Evolutionary conservation across 2,797 vertebrate species (phyloP), one percentile per base, ranked within the genome.

Genomic region (Chromis chromis): DNA sequence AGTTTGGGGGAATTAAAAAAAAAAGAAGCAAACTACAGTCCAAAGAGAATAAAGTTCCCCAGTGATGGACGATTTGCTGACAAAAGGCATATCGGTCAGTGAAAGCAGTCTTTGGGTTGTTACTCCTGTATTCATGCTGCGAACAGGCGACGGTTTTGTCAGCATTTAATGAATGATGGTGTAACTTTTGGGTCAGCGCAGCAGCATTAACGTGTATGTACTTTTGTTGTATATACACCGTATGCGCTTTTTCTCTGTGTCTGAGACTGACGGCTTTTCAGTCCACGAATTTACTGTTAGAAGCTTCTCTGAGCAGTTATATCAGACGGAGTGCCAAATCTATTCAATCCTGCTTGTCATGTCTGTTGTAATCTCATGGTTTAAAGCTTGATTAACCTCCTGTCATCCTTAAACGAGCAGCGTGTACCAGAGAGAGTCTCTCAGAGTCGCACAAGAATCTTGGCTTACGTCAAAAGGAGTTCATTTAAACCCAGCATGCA

Each of bases 351-450:
- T 80, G 88, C 86, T 88, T 86, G 83, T 92, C 90, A 82, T 91
- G 81, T 85, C 85, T 68, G 74, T 87, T 88, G 86, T 91, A 90
- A 92, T 91, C 86, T 87, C 83, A 84, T 75, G 88, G 87, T 91
- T 90, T 90, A 89, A 90, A 92, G 89, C 89, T 90, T 90, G 89
- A 94, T 93, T 92, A 92, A 92, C 91, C 87, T 90, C 80, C 69
- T 79, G 87, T 88, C 91, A 83, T 90, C 81, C 76, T 89, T 79
- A 90, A 87, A 90, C 60, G 69, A 86, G 87, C 78, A 62, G 70
- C 58, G 21, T 59, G 79, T 59, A 78, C 76, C 76, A 75, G 66
- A 83, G 81, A 78, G 77, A 81, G 65, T 66, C 75, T 82, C 73
- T 83, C 67, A 65, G 68, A 81, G 84, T 82, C 49, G 2, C 79